A percentile compares a stretch with the other conserved stretches of the same genome.
Evolutionary conservation across 2,113 vertebrate species (phyloP).

Genomic region (Cromileptes altivelis): DNA sequence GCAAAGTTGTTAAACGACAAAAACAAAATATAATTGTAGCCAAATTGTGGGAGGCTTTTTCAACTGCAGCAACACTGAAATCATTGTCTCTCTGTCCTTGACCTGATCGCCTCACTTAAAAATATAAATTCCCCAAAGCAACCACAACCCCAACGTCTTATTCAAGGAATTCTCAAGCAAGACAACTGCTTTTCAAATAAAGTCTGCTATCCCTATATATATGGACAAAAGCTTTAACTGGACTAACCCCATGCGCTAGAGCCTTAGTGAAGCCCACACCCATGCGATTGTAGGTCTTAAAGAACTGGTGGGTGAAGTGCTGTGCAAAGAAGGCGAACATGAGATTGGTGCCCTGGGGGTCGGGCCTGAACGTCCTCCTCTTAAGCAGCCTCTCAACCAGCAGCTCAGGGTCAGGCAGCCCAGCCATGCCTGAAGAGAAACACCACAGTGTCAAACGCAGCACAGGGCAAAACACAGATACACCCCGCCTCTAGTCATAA

Average conservation of each 20-base stretch:
- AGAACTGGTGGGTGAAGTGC: constrained; percentile 99
- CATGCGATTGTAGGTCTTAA: constrained; percentile 95
- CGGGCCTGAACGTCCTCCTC: constrained; percentile 89
- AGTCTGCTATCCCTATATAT: background rate
- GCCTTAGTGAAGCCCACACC: constrained; percentile 94
- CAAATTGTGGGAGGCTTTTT: background rate
- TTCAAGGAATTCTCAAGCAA: background rate
- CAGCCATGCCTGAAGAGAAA: constrained; percentile 84
- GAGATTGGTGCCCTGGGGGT: constrained; percentile 92
- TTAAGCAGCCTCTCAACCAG: constrained; percentile 89
- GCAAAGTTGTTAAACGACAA: background rate
- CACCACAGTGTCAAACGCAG: constrained; percentile 1
- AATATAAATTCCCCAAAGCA: background rate
- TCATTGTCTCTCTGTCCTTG: too few relatives aligned
- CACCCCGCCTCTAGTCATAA: constrained; percentile 48
- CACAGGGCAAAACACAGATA: background rate
- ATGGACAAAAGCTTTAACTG: background rate
- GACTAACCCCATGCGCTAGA: constrained; percentile 92
- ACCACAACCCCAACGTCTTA: background rate
- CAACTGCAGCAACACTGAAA: too few relatives aligned
- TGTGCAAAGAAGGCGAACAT: constrained; percentile 99
- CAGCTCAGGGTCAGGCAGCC: constrained; percentile 88
- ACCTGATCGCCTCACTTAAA: too few relatives aligned
- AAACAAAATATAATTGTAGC: background rate
- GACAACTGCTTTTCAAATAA: background rate